Evolutionary conservation across 2,888 invertebrate species (phyloP).

Genomic region (Phortica magna): DNA sequence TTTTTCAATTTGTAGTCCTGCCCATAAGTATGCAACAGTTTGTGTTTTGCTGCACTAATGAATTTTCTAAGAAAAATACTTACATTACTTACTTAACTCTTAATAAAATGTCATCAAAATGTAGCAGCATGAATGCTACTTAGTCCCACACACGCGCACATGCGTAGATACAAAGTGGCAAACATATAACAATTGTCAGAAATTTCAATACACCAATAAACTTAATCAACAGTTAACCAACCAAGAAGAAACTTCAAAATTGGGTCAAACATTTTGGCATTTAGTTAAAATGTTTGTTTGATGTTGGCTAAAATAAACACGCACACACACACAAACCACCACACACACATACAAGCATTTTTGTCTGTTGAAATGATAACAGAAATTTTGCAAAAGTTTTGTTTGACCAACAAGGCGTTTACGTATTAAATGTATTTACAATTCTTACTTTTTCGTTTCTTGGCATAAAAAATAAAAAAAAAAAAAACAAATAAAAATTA

Average conservation of each 20-base stretch:
- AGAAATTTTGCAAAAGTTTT: constrained; percentile 4
- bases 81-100: too few species aligned
- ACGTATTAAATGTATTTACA: neutral
- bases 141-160: too few species aligned
- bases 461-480: neutral
- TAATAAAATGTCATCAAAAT: too few species aligned
- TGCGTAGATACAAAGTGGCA: too few species aligned
- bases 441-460: neutral
- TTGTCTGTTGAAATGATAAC: neutral
- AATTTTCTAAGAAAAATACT: too few species aligned
- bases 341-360: neutral
- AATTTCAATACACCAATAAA: neutral
- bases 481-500: neutral
- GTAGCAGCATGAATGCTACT: too few species aligned
- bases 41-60: too few species aligned
- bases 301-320: constrained; percentile 40
- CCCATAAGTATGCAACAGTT: too few species aligned
- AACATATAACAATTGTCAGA: too few species aligned
- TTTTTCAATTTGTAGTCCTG: too few species aligned
- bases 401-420: neutral
- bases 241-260: constrained; percentile 49
- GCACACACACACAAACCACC: too few species aligned
- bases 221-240: neutral
- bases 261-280: constrained; percentile 58
- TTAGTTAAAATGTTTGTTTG: constrained; percentile 70